Evolutionary conservation across 1,140 invertebrate genomes (phyloP).

Genomic region (Monomorium pharaonis): DNA sequence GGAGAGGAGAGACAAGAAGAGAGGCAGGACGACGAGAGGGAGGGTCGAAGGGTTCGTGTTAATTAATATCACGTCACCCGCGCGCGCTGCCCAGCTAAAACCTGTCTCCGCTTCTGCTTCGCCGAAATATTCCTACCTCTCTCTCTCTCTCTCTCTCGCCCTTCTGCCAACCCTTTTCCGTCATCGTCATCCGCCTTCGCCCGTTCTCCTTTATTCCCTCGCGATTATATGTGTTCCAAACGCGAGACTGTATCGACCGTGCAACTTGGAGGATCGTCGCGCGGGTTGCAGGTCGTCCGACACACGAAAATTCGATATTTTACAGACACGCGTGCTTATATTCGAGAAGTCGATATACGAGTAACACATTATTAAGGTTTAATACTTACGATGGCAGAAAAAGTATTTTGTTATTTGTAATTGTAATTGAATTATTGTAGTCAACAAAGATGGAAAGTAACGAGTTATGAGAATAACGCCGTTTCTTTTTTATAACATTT

Average conservation of each 20-base stretch:
- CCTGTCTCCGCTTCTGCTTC: conserved; percentile 79
- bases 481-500: too few species aligned
- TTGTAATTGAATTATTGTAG: too few species aligned
- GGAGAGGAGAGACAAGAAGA: conserved; percentile 61
- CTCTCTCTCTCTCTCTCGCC: too few species aligned
- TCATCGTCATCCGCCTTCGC: conserved; percentile 17
- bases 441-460: too few species aligned
- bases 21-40: conserved; percentile 46
- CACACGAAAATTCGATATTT: neutral
- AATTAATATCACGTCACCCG: conserved; percentile 85
- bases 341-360: neutral
- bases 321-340: neutral
- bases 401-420: too few species aligned
- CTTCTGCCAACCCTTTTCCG: conserved; percentile 48
- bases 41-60: conserved; percentile 83
- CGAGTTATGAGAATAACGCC: too few species aligned
- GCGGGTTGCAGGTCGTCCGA: neutral
- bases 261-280: neutral
- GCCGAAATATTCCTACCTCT: conserved; percentile 74
- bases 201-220: conserved; percentile 2
- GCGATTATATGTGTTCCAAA: neutral
- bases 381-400: neutral
- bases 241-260: neutral
- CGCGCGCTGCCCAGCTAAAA: conserved; percentile 81
- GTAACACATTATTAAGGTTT: neutral